Conservation (phyloP, 2,888 invertebrate genomes). For the Platycnemis pennipes region DNA sequence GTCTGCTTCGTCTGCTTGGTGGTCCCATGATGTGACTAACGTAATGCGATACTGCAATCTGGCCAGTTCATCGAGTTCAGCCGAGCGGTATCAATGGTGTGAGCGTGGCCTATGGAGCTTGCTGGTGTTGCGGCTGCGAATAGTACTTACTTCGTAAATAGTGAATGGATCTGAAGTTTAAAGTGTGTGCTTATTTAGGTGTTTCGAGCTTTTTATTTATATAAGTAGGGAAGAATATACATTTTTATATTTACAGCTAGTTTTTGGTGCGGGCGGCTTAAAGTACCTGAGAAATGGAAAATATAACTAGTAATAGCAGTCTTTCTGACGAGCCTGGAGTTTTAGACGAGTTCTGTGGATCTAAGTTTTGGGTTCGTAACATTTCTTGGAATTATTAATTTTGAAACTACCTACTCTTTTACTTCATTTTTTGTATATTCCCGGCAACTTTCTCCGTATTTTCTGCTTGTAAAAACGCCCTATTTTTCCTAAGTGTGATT, state of each 20-base stretch:
- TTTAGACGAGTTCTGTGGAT: constrained; percentile 51
- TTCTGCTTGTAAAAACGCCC: not conserved
- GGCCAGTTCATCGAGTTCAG: constrained; percentile 11
- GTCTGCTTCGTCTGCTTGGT: not conserved
- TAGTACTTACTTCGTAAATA: not conserved
- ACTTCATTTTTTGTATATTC: not conserved
- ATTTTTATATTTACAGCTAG: constrained; percentile 16
- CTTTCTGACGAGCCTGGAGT: not conserved
- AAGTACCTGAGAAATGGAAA: constrained; percentile 38
- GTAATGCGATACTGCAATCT: constrained; percentile 17
- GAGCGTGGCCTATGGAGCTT: not conserved
- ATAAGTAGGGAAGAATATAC: not conserved
- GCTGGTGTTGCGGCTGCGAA: not conserved
- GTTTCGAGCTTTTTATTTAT: not conserved
- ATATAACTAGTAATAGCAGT: not conserved
- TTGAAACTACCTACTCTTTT: not conserved
- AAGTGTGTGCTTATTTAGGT: not conserved
- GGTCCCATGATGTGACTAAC: not conserved
- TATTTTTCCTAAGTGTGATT: not conserved
- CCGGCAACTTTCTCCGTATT: not conserved
- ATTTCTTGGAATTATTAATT: not conserved
- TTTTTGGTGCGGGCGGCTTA: not conserved
- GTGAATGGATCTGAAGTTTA: constrained; percentile 24
- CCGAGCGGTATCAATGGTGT: not conserved
- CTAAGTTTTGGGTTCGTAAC: constrained; percentile 48